A percentile compares a stretch with the other conserved stretches of the same genome.
Evolutionary conservation across 2,888 invertebrate species (phyloP).

Genomic region (Dolomedes plantarius): DNA sequence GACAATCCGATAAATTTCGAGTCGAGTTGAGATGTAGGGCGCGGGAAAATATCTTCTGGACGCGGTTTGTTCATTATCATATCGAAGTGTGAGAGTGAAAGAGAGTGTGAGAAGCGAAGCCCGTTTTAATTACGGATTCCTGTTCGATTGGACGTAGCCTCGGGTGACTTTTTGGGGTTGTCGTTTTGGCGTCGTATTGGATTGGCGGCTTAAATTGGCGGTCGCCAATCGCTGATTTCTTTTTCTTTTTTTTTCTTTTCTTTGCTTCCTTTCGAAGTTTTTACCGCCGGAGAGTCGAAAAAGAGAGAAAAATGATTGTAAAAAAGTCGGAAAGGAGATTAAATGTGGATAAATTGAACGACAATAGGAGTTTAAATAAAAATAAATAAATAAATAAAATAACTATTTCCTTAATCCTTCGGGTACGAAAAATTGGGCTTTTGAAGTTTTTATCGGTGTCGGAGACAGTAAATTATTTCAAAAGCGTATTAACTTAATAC

Average conservation of each 20-base stretch:
- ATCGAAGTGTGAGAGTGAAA: constrained; percentile 27
- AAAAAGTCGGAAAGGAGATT: background rate
- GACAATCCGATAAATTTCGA: constrained; percentile 67
- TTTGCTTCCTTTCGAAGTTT: background rate
- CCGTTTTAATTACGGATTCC: constrained; percentile 71
- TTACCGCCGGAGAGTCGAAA: background rate
- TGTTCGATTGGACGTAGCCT: constrained; percentile 70
- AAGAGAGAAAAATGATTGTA: background rate
- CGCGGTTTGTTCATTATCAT: constrained; percentile 64
- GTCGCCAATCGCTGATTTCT: background rate
- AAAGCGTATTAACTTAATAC: no score
- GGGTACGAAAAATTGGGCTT: no score
- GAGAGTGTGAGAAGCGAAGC: constrained; percentile 10
- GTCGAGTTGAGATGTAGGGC: constrained; percentile 41
- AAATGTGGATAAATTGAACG: background rate
- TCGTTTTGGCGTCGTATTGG: background rate
- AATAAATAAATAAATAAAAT: no score
- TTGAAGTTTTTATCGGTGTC: no score
- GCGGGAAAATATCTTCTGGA: constrained; percentile 69
- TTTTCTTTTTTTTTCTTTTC: background rate
- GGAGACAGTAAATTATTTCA: no score
- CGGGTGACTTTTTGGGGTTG: constrained; percentile 69
- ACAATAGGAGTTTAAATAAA: background rate
- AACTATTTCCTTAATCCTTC: no score
- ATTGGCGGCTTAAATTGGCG: background rate